phyloP scores from a whole-genome alignment of 2,888 invertebrate species.

The Megamerina dolium region DNA sequence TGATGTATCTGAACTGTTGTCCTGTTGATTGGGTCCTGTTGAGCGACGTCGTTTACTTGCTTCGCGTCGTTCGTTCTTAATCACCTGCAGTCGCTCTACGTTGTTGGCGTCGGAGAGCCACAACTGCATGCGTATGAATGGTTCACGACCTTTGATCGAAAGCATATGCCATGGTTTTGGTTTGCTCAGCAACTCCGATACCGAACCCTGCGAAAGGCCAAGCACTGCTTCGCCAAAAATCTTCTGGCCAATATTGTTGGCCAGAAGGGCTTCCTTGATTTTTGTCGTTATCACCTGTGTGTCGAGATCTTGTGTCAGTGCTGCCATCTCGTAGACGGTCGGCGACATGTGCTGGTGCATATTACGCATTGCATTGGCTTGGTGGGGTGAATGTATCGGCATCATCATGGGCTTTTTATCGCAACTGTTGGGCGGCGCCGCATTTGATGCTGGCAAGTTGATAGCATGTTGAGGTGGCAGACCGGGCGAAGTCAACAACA shows the following conservation, averaged over 20 bases:
- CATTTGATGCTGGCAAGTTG: slow-evolving; percentile 55
- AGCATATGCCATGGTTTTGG: slow-evolving; percentile 99
- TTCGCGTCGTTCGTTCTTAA: slow-evolving; percentile 86
- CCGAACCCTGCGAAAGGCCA: slow-evolving; percentile 93
- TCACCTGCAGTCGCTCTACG: slow-evolving; percentile 83
- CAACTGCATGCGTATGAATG: slow-evolving; percentile 92
- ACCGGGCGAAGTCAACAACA: slow-evolving; percentile 71
- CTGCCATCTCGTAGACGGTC: slow-evolving; percentile 97
- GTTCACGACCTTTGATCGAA: slow-evolving; percentile 94
- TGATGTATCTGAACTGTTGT: slow-evolving; percentile 81
- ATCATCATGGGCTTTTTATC: slow-evolving; percentile 57
- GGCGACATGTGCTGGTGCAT: slow-evolving; percentile 83
- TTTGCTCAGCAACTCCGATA: slow-evolving; percentile 93
- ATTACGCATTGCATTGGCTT: slow-evolving; percentile 62
- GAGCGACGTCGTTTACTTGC: slow-evolving; percentile 85
- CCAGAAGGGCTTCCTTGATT: slow-evolving; percentile 92
- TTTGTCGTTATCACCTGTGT: slow-evolving; percentile 94
- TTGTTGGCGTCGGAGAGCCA: slow-evolving; percentile 96
- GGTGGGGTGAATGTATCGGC: slow-evolving; percentile 59
- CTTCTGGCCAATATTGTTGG: slow-evolving; percentile 97
- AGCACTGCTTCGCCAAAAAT: slow-evolving; percentile 97
- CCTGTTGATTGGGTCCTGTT: slow-evolving; percentile 73
- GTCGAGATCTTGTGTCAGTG: slow-evolving; percentile 91
- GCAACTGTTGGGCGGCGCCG: slow-evolving; percentile 18
- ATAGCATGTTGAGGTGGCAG: slow-evolving; percentile 70